Evolutionary conservation across 1,140 invertebrate species (phyloP), one percentile per base, ranked within the genome.

Genomic region (Calephelis virginiensis): DNA sequence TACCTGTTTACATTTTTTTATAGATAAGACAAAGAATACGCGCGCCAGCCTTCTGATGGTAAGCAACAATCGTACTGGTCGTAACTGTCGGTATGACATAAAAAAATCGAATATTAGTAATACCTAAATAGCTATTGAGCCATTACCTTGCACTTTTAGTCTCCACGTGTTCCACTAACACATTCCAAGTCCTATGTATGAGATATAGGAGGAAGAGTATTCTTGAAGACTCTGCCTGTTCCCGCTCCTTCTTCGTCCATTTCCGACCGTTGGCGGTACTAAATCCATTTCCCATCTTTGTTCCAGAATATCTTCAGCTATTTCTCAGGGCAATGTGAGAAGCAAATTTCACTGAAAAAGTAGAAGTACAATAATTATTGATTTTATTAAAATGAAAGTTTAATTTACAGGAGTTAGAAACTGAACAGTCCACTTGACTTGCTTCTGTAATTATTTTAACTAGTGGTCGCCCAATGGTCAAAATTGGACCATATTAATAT

Each of bases 161-260:
- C 74, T 93, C 93, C 68, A 93, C 92, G 64, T 92, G 93, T 64
- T 94, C 94, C 47, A 93, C 88, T 8, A 94, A 92, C 5, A 94
- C 91, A 74, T 93, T 94, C 94, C 94, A 95, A n/a, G 94, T 95
- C 72, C 94, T 93, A 69, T 95, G 93, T 72, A 95, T 94, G 64
- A 95, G 91, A 77, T 95, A 94, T 70, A 95, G 86, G 63, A 95
- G 89, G 78, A 94, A 94, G n/a, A 94, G 86, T 5, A 94, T 89
- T 64, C 93, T 85, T 7, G 93, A 93, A 14, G 92, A 93, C 79
- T 93, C 93, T 0, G 90, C 85, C 47, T 86, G 76, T 7, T 78
- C 75, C 6, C 72, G 66, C 47, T 87, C 82, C 61, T 78, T 69
- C 13, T 76, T 80, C 61, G 75, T 69, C 76, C 83, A 81, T 68